Base-by-base conservation (phyloP, 2,113 vertebrate species). In the Chascanopsetta lugubris region DNA sequence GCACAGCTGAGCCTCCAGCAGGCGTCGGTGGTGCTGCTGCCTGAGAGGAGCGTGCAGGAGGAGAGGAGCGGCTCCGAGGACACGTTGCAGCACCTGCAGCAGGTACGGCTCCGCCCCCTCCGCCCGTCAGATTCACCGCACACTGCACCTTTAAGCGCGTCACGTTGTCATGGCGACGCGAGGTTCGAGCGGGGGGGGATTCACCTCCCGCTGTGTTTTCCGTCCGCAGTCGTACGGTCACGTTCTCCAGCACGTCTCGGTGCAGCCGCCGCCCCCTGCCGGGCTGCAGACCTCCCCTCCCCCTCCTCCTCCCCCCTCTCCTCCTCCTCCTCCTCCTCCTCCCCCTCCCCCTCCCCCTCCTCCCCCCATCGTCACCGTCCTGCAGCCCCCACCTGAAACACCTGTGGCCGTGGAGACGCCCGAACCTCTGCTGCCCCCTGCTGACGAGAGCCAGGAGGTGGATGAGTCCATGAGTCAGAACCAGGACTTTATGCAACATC, bases 11-110 rank as follows among this genome's bases (percentile, higher is more conserved):
- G 66, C 68, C 89, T 90, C 36, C 90, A 85, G 57, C 87, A 85
- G 70, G 80, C 90, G 17, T 89, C 92, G 0, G 90, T 92, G 62
- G 87, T 92, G 46, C 85, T 92, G 46, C 75, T 93, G 47, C 88
- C 87, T 0, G 92, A 93, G 18, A 84, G 85, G 72, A 6, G 75
- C 5, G 53, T 67, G 22, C 83, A 69, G 6, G 89, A 91, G 34
- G 88, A 92, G 57, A 83, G 79, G 69, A 68, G 17, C 26, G 17
- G 43, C 34, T 61, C 77, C 1, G 85, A 87, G 40, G 89, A 91
- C 40, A 69, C 85, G 1, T 84, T 87, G 25, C 85, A 89, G 10
- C 91, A 83, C 11, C 80, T 89, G 2, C 72, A 72, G 29, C 87
- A 90, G 89, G 93, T 93, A 51, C 88, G 70, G 3, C 25, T 8